Conservation (phyloP, 2,888 invertebrate genomes). For the Lasioglossum figueresi region DNA sequence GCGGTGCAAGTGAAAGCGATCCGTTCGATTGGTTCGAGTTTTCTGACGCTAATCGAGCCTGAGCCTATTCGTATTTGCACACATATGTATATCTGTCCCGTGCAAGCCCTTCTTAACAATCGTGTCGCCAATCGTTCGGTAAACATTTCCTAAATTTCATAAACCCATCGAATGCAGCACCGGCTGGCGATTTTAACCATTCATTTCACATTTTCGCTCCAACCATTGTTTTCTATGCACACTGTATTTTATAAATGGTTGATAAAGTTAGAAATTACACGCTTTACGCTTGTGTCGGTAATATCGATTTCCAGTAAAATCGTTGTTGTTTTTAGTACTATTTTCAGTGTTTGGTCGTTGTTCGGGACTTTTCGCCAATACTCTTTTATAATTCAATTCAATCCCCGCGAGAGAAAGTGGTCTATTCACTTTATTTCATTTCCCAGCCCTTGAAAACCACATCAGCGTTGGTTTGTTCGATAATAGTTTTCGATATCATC, state of each 20-base stretch:
- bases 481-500: background rate
- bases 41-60: background rate
- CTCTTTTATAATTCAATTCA: background rate
- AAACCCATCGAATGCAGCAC: background rate
- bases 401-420: background rate
- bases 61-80: background rate
- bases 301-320: background rate
- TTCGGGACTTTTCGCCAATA: background rate
- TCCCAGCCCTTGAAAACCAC: background rate
- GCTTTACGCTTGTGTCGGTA: too few relatives aligned
- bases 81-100: background rate
- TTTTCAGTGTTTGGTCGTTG: background rate
- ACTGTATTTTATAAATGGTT: background rate
- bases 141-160: background rate
- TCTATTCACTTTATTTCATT: background rate
- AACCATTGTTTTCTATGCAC: background rate
- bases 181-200: background rate
- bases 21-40: background rate
- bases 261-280: background rate
- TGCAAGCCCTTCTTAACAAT: background rate
- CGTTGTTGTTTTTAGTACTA: background rate
- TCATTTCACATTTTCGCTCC: too few relatives aligned
- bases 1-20: background rate
- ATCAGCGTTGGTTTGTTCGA: background rate
- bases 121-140: background rate